Conservation (phyloP, 2,797 vertebrate genomes). For the Lutjanus campechanus region DNA sequence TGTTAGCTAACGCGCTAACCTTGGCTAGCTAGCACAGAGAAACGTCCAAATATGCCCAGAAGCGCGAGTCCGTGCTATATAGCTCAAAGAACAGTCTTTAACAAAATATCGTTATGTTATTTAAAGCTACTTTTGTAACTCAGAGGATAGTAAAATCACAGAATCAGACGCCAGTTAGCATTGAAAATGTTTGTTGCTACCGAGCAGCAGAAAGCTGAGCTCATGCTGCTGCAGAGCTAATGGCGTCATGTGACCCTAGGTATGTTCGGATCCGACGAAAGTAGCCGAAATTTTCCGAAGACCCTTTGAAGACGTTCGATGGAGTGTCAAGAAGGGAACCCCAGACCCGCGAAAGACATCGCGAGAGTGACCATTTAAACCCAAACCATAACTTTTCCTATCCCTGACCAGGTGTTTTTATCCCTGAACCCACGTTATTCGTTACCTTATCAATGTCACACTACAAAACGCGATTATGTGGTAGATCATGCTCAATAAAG, state of each 20-base stretch:
- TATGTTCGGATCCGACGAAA: slow-evolving; percentile 9
- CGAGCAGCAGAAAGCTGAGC: slow-evolving; percentile 33
- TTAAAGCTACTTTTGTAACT: neutral
- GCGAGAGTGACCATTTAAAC: no score
- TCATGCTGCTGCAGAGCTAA: slow-evolving; percentile 39
- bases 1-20: slow-evolving; percentile 68
- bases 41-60: slow-evolving; percentile 2
- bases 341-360: no score
- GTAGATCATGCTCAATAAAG: no score
- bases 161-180: neutral
- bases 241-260: slow-evolving; percentile 60
- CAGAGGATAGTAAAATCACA: neutral
- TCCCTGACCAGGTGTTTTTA: no score
- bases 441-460: no score
- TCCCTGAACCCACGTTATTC: no score
- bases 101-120: neutral
- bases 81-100: neutral
- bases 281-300: slow-evolving; percentile 36
- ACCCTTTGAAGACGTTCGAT: neutral
- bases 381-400: no score
- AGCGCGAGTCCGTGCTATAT: neutral
- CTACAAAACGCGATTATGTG: no score
- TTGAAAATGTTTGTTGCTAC: slow-evolving; percentile 26
- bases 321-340: no score
- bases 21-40: slow-evolving; percentile 52